Percentiles rank a stretch among this genome's conserved stretches.
Evolutionary conservation across 1,140 invertebrate genomes (phyloP).

Genomic region (Goniozus legneri): DNA sequence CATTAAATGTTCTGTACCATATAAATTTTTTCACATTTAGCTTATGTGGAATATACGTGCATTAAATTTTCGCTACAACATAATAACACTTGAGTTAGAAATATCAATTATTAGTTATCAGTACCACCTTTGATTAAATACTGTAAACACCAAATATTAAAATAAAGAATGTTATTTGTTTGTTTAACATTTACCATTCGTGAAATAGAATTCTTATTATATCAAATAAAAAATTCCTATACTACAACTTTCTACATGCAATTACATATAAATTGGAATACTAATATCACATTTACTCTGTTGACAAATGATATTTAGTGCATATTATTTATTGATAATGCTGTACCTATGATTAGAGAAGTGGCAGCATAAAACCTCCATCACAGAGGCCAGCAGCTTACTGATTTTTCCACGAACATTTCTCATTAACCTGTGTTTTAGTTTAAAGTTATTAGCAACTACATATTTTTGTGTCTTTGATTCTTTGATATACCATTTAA

Average conservation of each 20-base stretch:
- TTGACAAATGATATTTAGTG: conserved; percentile 24
- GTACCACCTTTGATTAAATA: too few relatives aligned
- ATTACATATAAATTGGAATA: conserved; percentile 17
- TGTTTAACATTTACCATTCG: too few relatives aligned
- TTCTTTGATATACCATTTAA: conserved; percentile 27
- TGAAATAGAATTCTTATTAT: too few relatives aligned
- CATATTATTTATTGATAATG: conserved; percentile 45
- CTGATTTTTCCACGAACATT: conserved; percentile 59
- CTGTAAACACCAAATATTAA: too few relatives aligned
- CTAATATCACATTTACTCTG: conserved; percentile 4
- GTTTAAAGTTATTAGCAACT: conserved; percentile 45
- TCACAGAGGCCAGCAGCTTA: conserved; percentile 60
- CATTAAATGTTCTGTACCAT: too few relatives aligned
- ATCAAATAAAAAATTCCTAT: too few relatives aligned
- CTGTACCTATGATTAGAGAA: conserved; percentile 58
- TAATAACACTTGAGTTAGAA: too few relatives aligned
- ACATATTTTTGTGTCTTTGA: conserved; percentile 19
- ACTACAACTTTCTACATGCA: conserved; percentile 14
- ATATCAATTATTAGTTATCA: too few relatives aligned
- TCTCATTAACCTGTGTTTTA: conserved; percentile 57
- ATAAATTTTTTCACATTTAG: too few relatives aligned
- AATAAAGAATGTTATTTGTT: too few relatives aligned
- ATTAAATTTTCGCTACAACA: too few relatives aligned
- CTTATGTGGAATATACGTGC: too few relatives aligned
- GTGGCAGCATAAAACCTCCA: conserved; percentile 65